Conservation (phyloP, 1,140 invertebrate species). For the Rhizoglyphus robini region DNA sequence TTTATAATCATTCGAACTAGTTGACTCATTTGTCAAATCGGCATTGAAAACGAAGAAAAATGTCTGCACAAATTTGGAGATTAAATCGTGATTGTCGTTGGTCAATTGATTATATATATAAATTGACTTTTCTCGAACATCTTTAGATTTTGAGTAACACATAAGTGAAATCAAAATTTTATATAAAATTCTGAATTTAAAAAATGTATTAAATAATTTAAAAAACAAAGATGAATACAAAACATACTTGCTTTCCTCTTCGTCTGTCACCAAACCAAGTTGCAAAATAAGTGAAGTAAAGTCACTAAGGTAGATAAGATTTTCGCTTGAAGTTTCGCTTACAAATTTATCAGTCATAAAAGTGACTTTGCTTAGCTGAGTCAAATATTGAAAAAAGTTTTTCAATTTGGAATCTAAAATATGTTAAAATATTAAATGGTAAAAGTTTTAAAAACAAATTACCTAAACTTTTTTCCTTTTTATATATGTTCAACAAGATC, state of each 20-base stretch:
- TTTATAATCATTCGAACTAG: not conserved
- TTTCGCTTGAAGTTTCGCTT: constrained; percentile 49
- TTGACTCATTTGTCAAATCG: not conserved
- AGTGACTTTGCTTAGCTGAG: constrained; percentile 57
- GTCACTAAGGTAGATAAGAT: constrained; percentile 28
- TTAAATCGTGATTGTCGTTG: not conserved
- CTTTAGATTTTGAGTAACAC: not conserved
- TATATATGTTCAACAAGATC: constrained; percentile 50
- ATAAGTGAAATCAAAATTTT: not conserved
- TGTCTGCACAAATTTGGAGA: not conserved
- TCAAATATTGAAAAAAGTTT: constrained; percentile 32
- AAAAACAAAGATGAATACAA: not conserved
- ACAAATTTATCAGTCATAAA: constrained; percentile 71
- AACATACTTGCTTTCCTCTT: not conserved
- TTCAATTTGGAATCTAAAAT: constrained; percentile 25
- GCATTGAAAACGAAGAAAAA: not conserved
- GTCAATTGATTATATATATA: not conserved
- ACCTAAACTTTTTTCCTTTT: constrained; percentile 37
- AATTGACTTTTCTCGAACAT: not conserved
- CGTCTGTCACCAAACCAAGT: not conserved
- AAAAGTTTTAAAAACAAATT: constrained; percentile 7
- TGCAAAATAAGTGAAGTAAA: not conserved
- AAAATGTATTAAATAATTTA: not conserved
- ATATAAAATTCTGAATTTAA: not conserved
- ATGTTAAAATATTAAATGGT: constrained; percentile 10